Evolutionary conservation across 2,797 vertebrate species (phyloP), one percentile per base, ranked within the genome.

Genomic region (Danio aesculapii): DNA sequence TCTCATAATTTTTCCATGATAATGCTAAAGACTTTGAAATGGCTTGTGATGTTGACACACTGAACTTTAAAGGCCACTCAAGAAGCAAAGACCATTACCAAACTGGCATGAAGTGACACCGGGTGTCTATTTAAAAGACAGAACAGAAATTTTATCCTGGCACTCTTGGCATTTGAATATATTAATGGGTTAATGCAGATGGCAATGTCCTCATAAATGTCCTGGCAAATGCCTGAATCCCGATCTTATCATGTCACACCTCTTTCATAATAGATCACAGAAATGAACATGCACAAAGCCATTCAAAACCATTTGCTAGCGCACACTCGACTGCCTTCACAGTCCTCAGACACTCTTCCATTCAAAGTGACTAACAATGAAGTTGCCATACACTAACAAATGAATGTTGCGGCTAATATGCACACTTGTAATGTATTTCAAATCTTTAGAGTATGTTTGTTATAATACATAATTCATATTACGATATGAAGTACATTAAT

Each of bases 51-150:
- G 66, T 74, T 63, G 79, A 79, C 61, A 75, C 77, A 55, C 53
- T 82, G 83, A 82, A 84, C 69, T 79, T 84, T 82, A 86, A 85
- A 88, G 83, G 86, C 74, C 83, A 82, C 76, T 80, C 47, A 76
- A 49, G 76, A 85, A 84, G 84, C 64, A 80, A 81, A 86, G 74
- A 68, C 7, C 52, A 80, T 75, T 69, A 57, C 58, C 44, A 82
- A 58, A 62, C 50, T 81, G 78, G 64, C 79, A 70, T 44, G 41
- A 82, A 58, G 47, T 75, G 79, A 81, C 64, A 21, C 57, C 11
- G 57, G 53, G 50, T 72, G 76, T 58, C 68, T 10, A 30, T 43
- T 49, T 69, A 69, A 63, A 58, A 68, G 59, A 70, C 70, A n/a
- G 50, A 64, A 58, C 49, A 77, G 69, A 57, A 80, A 49, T 76